These are phyloP conservation scores for Machimus atricapillus DNA, from an alignment of 2,888 invertebrate species.

Conservation along the genomic window DNA sequence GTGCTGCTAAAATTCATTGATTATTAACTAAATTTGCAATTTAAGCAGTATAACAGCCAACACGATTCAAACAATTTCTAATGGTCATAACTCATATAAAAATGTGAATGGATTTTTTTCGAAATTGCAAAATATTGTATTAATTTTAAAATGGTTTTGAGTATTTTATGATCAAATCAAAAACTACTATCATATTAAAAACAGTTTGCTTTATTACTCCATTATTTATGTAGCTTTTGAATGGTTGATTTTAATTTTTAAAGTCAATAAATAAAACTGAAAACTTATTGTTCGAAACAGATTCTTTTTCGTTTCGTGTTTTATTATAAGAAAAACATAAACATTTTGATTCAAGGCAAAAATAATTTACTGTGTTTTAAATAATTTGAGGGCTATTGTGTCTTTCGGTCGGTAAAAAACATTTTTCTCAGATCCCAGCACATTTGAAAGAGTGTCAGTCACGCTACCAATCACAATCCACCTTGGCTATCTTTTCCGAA, in stretches of 20 bases:
- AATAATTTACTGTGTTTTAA: neutral
- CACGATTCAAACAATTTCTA: no score
- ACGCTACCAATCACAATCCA: neutral
- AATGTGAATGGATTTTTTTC: no score
- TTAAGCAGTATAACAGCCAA: no score
- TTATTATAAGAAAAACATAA: neutral
- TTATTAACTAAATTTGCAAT: no score
- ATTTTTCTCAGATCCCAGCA: neutral
- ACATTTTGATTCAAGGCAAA: neutral
- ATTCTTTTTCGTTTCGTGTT: neutral
- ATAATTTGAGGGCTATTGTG: neutral
- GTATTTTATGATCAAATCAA: no score
- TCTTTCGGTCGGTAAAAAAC: neutral
- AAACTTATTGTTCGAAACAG: neutral
- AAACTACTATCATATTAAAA: no score
- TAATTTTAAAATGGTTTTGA: no score
- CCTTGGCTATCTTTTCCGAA: neutral
- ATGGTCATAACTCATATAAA: no score
- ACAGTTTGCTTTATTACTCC: no score
- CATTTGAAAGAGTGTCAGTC: neutral
- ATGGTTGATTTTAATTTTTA: neutral
- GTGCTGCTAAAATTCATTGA: no score
- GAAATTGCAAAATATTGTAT: no score
- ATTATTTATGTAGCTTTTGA: no score
- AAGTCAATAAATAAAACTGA: neutral